Base-by-base conservation (phyloP, 2,113 vertebrate species). In the Prietella phreatophila region DNA sequence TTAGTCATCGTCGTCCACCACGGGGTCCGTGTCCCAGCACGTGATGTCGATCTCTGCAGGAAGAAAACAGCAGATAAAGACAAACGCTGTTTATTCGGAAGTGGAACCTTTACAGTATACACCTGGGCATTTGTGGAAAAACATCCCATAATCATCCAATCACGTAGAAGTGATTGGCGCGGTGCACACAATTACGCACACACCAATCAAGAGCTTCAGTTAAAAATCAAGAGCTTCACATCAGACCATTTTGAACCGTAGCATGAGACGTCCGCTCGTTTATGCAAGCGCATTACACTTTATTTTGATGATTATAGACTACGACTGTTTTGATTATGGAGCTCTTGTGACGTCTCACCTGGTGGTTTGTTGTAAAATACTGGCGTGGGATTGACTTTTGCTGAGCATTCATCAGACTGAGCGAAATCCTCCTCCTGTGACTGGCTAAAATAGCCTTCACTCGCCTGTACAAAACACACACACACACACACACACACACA, bases 381-480 rank as follows among this genome's bases (percentile, higher is more conserved):
- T 10, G 97, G 96, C 67, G 92, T 91, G 20, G 97, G 97, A n/a
- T 95, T 95, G 85, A 95, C 95, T 96, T 99, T 99, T 84, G 97
- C 97, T 5, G 97, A 96, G 63, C 93, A 94, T 89, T 97, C 97
- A 91, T 97, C 97, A 0, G 96, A 91, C 87, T 96, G 97, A 91
- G 95, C 96, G 15, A 97, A 98, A 82, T 98, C 97, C 87, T 99
- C 98, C 91, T 98, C 98, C 92, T 99, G 98, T 91, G 97, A 98
- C 91, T 98, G 97, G 95, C 98, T 99, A 94, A 98, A 99, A 91
- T 99, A 99, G 65, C 97, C 98, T 90, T 99, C 97, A 27, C 97
- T 98, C 50, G 97, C 97, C 97, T 99, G 89, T 42, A 53, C 39
- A 81, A 87, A 47, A 87, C 75, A 82, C 33, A 86, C 20, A 78